These are phyloP conservation scores for Sarcophaga bullata DNA, from an alignment of 1,140 invertebrate genomes.

Conservation along the genomic window DNA sequence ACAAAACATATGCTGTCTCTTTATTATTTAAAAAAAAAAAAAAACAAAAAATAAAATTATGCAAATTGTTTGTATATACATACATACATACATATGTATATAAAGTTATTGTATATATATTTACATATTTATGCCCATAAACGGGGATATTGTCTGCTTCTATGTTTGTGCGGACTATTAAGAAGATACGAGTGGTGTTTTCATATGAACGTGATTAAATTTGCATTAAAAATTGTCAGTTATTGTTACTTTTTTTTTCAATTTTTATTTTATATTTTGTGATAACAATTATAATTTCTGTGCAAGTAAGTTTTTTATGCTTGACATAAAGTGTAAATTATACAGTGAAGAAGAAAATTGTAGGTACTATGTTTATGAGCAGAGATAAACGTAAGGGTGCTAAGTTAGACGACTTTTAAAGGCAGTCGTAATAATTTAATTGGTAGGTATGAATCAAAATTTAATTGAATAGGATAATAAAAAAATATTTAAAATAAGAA, in stretches of 20 bases:
- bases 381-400: too few relatives aligned
- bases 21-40: too few relatives aligned
- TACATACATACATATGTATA: neutral
- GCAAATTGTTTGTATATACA: neutral
- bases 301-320: neutral
- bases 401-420: too few relatives aligned
- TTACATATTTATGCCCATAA: neutral
- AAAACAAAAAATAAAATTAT: neutral
- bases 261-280: neutral
- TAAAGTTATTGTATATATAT: neutral
- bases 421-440: too few relatives aligned
- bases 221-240: conserved; percentile 15
- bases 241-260: neutral
- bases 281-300: conserved; percentile 22
- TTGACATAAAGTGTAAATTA: neutral
- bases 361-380: too few relatives aligned
- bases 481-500: too few relatives aligned
- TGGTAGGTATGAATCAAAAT: too few relatives aligned
- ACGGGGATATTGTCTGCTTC: neutral
- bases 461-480: too few relatives aligned
- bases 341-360: neutral
- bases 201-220: conserved; percentile 9
- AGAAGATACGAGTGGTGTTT: neutral
- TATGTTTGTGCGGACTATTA: too few relatives aligned
- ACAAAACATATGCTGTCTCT: too few relatives aligned